Evolutionary conservation across 1,140 invertebrate species (phyloP).

Genomic region (Maconellicoccus hirsutus): DNA sequence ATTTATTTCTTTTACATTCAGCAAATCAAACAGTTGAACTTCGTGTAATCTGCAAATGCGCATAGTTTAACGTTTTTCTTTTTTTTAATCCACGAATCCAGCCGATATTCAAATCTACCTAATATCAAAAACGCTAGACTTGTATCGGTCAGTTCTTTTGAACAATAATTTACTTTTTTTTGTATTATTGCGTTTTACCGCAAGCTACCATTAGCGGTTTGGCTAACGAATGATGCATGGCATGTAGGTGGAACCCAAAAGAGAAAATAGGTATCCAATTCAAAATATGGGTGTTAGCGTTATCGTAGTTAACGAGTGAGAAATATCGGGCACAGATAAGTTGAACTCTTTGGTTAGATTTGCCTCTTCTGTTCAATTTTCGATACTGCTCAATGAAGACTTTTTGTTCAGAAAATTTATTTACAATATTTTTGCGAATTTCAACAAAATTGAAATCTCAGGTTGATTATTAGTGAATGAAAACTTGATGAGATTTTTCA

Average conservation of each 20-base stretch:
- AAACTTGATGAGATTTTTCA: neutral
- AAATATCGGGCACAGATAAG: too few relatives aligned
- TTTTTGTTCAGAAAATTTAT: too few relatives aligned
- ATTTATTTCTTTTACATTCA: too few relatives aligned
- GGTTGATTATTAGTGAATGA: neutral
- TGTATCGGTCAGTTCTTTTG: neutral
- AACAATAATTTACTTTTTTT: neutral
- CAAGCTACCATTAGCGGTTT: slow-evolving; percentile 6
- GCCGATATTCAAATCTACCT: too few relatives aligned
- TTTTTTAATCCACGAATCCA: too few relatives aligned
- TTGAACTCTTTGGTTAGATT: too few relatives aligned
- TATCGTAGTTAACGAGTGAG: neutral
- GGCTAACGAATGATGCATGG: neutral
- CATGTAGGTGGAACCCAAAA: neutral
- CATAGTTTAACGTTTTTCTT: neutral
- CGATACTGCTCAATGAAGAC: too few relatives aligned
- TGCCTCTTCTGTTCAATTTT: too few relatives aligned
- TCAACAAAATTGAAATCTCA: too few relatives aligned
- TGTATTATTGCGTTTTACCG: neutral
- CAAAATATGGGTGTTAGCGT: neutral
- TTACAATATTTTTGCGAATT: too few relatives aligned
- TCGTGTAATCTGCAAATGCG: too few relatives aligned
- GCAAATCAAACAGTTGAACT: too few relatives aligned
- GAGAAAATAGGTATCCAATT: neutral
- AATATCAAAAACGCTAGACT: neutral